These are phyloP conservation scores for Andrena chrysosceles DNA, from an alignment of 2,888 invertebrate genomes.

Conservation along the genomic window DNA sequence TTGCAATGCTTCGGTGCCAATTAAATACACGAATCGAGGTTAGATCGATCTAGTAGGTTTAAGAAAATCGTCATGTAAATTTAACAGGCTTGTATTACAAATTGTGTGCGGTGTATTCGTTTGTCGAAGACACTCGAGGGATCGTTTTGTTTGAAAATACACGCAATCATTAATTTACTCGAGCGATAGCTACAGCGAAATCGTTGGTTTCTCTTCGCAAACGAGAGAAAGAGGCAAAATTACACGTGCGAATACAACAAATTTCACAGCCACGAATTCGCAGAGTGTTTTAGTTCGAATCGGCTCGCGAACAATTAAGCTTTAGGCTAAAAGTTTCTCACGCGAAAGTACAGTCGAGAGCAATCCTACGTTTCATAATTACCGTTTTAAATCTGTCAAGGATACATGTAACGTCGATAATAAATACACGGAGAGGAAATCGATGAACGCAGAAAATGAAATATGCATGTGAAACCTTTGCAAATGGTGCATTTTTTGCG, in stretches of 20 bases:
- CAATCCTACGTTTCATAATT: slow-evolving; percentile 11
- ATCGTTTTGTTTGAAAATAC: slow-evolving; percentile 5
- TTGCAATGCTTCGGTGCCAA: neutral
- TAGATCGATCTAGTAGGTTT: neutral
- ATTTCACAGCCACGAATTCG: slow-evolving; percentile 64
- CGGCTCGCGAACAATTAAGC: slow-evolving; percentile 12
- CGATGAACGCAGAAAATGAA: no score
- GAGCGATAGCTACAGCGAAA: slow-evolving; percentile 4
- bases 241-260: slow-evolving; percentile 55
- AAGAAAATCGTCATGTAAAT: neutral
- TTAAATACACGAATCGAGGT: neutral
- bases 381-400: neutral
- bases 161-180: slow-evolving; percentile 1
- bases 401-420: no score
- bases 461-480: no score
- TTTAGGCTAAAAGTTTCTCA: slow-evolving; percentile 5
- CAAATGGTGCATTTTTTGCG: neutral
- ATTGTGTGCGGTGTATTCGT: slow-evolving; percentile 15
- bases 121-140: neutral
- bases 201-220: slow-evolving; percentile 7
- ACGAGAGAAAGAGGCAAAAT: slow-evolving; percentile 37
- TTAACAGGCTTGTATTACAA: neutral
- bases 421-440: no score
- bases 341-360: slow-evolving; percentile 6
- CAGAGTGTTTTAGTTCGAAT: slow-evolving; percentile 23